These are phyloP conservation scores for Zootoca vivipara DNA, from an alignment of 2,113 vertebrate genomes.

Conservation along the genomic window DNA sequence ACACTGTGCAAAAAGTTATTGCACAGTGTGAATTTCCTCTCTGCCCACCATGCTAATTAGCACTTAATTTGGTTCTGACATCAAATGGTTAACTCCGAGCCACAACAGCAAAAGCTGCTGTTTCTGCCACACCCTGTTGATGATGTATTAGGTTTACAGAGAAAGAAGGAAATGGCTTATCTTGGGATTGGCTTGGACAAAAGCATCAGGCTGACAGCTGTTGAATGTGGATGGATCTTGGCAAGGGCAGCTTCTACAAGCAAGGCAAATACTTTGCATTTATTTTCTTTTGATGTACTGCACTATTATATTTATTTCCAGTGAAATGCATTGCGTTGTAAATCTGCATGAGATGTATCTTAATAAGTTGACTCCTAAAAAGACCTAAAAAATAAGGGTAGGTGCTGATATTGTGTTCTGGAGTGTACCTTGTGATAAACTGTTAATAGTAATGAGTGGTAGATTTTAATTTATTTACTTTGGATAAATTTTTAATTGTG, in stretches of 20 bases:
- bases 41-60: not conserved
- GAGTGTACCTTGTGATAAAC: not conserved
- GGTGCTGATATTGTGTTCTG: not conserved
- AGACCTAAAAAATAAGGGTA: constrained; percentile 6
- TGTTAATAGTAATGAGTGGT: not conserved
- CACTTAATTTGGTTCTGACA: not conserved
- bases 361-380: constrained; percentile 17
- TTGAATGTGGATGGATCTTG: constrained; percentile 1
- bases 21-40: no score
- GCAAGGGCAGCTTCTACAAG: not conserved
- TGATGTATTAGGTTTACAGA: constrained; percentile 1
- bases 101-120: constrained; percentile 7
- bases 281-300: constrained; percentile 9
- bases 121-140: constrained; percentile 7
- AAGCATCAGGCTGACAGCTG: constrained; percentile 25
- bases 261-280: constrained; percentile 15
- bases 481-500: not conserved
- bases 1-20: not conserved
- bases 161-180: not conserved
- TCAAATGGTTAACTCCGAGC: constrained; percentile 9
- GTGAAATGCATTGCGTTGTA: constrained; percentile 30
- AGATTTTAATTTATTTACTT: not conserved
- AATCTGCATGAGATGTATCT: not conserved
- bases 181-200: constrained; percentile 26
- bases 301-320: constrained; percentile 21